These are phyloP conservation scores for Parasteatoda tepidariorum DNA, from an alignment of 1,140 invertebrate genomes.

Conservation along the genomic window DNA sequence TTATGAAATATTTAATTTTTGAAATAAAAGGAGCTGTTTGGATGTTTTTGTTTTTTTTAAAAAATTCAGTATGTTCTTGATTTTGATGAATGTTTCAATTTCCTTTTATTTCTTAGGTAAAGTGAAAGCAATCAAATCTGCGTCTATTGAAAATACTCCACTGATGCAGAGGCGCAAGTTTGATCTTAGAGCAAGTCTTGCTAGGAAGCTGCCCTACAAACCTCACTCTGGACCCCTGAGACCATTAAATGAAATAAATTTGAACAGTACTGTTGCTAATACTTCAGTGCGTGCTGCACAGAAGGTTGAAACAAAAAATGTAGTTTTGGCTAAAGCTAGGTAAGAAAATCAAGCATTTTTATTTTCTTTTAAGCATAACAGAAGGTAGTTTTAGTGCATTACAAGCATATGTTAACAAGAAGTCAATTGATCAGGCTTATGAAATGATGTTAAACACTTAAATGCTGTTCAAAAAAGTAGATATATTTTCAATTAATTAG, in stretches of 20 bases:
- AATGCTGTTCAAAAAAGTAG: too few relatives aligned
- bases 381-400: too few relatives aligned
- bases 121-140: neutral
- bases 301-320: neutral
- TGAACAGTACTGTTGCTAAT: neutral
- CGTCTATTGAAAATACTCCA: conserved; percentile 19
- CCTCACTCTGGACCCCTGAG: conserved; percentile 32
- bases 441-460: too few relatives aligned
- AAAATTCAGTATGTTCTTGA: neutral
- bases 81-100: neutral
- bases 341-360: neutral
- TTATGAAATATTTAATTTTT: too few relatives aligned
- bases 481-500: too few relatives aligned
- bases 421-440: too few relatives aligned
- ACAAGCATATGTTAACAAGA: too few relatives aligned
- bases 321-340: conserved; percentile 1
- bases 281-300: neutral
- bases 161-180: conserved; percentile 18
- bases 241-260: conserved; percentile 4
- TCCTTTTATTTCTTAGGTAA: neutral
- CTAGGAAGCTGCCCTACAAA: conserved; percentile 33
- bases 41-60: too few relatives aligned
- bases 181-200: conserved; percentile 41
- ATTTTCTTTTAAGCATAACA: too few relatives aligned
- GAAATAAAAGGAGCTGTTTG: too few relatives aligned